Evolutionary conservation across 1,140 invertebrate genomes (phyloP).

Genomic region (Holcopasites calliopsidis): DNA sequence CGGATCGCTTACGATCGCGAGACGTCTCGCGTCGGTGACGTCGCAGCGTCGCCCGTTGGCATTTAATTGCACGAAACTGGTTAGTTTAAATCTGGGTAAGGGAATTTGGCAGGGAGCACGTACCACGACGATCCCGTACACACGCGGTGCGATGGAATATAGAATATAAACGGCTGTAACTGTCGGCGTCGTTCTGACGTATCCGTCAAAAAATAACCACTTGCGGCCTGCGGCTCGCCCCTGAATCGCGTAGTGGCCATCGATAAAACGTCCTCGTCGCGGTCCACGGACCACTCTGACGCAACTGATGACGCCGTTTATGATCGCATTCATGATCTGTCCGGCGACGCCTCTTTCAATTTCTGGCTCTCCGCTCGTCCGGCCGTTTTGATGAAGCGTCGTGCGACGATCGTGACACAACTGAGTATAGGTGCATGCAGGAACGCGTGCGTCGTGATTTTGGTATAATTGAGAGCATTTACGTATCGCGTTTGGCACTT

Average conservation of each 20-base stretch:
- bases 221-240: constrained; percentile 24
- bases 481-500: too few relatives aligned
- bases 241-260: constrained; percentile 45
- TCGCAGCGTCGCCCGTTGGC: constrained; percentile 15
- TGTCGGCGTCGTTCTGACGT: constrained; percentile 38
- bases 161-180: constrained; percentile 31
- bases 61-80: constrained; percentile 36
- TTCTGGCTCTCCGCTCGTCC: background rate
- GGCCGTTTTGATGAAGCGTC: too few relatives aligned
- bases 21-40: background rate
- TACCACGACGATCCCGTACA: background rate
- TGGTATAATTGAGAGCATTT: too few relatives aligned
- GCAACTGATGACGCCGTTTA: constrained; percentile 48
- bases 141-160: background rate
- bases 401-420: background rate
- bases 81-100: constrained; percentile 41
- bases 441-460: too few relatives aligned
- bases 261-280: constrained; percentile 47
- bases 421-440: too few relatives aligned
- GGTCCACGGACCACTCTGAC: constrained; percentile 31
- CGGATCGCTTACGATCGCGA: background rate
- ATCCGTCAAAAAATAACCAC: constrained; percentile 61
- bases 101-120: constrained; percentile 18
- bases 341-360: background rate
- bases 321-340: constrained; percentile 16